Base-by-base conservation (phyloP, 2,797 vertebrate genomes). In the Thaleichthys pacificus region DNA sequence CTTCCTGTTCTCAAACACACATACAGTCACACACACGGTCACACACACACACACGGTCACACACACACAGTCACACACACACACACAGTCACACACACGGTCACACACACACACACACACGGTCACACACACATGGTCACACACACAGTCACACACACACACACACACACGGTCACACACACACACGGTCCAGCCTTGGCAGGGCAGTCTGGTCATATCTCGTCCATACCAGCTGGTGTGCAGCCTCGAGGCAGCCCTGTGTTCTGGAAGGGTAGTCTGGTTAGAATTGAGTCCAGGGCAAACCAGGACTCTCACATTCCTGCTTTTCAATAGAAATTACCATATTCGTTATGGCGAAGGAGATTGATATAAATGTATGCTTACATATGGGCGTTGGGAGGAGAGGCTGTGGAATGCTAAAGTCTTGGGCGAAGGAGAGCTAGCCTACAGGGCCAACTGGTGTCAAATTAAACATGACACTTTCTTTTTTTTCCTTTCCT, bases 291-390 rank as follows among this genome's bases (percentile, higher is more conserved):
- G 73, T 80, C 76, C 77, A 85, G 84, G 79, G 82, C 77, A 87
- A 85, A 80, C 75, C 77, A 84, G 78, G 78, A 84, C 80, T 86
- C 87, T 79, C 67, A 77, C 86, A 89, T 89, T 91, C 86, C 75
- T 83, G 75, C 81, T 78, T 87, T 89, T 90, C 85, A 90, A 70
- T 85, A 83, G 78, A 80, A 87, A 85, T 89, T 80, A 81, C 76
- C 30, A 74, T 85, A 78, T 85, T 84, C 80, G 76, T 87, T 84
- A 80, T 78, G 82, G 80, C 82, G 54, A 70, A 67, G 58, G 71
- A 79, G 77, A 82, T 62, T 80, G 73, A 82, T 84, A 82, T 56
- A 84, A 88, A 86, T 83, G 71, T 82, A 84, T 78, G 67, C 82
- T 85, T 86, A 79, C 73, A 82, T 81, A 63, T 85, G 81, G 80